Conservation (phyloP, 2,888 invertebrate species). For the Polymixis flavicincta region DNA sequence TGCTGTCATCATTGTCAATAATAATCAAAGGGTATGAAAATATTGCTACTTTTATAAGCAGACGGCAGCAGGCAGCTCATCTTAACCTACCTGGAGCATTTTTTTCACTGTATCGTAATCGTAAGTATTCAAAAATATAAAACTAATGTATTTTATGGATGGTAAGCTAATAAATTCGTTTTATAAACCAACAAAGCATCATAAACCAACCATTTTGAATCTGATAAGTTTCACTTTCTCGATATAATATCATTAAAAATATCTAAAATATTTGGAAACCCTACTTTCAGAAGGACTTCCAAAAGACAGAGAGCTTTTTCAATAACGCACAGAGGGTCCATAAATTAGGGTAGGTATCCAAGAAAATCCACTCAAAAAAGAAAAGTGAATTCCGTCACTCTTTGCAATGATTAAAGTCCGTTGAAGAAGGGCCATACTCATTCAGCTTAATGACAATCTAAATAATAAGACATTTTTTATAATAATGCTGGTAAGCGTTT, state of each 20-base stretch:
- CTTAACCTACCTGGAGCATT: no score
- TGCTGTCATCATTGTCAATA: background rate
- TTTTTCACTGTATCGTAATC: background rate
- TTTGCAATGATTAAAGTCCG: slow-evolving; percentile 70
- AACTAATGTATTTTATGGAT: background rate
- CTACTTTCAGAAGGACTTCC: slow-evolving; percentile 57
- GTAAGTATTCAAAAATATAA: background rate
- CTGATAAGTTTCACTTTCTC: background rate
- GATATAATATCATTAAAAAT: background rate
- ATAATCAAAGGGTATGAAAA: background rate
- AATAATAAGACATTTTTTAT: slow-evolving; percentile 44
- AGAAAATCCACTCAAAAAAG: slow-evolving; percentile 74
- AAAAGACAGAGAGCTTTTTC: slow-evolving; percentile 72
- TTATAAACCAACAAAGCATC: background rate
- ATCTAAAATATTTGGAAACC: slow-evolving; percentile 37
- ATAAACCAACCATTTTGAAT: background rate
- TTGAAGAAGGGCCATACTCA: slow-evolving; percentile 53
- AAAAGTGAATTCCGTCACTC: slow-evolving; percentile 78
- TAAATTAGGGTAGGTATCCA: slow-evolving; percentile 78
- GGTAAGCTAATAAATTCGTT: background rate
- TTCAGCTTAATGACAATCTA: slow-evolving; percentile 47
- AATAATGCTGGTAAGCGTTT: slow-evolving; percentile 44
- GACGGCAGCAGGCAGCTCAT: background rate
- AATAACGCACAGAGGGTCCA: slow-evolving; percentile 81
- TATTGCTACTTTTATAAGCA: background rate